Percentiles rank a stretch among this genome's conserved stretches.
phyloP scores from a whole-genome alignment of 2,888 invertebrate genomes.

The Rhogogaster chlorosoma region DNA sequence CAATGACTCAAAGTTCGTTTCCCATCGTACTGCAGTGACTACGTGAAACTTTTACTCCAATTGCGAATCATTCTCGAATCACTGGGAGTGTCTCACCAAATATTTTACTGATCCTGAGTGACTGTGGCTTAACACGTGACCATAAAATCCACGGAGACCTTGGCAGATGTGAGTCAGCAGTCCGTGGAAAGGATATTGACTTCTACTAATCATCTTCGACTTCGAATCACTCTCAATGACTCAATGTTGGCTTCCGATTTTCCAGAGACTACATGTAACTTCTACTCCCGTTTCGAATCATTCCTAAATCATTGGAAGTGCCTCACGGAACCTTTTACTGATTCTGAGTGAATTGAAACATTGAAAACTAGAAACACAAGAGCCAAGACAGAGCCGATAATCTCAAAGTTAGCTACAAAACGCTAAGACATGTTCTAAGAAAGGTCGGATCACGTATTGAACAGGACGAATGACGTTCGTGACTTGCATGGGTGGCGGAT shows the following conservation, averaged over 20 bases:
- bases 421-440: not conserved
- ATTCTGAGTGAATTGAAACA: too few relatives aligned
- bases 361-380: not conserved
- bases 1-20: not conserved
- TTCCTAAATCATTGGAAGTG: not conserved
- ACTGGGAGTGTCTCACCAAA: not conserved
- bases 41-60: not conserved
- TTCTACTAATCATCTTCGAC: not conserved
- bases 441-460: not conserved
- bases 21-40: not conserved
- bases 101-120: not conserved
- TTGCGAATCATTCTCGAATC: not conserved
- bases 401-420: not conserved
- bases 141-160: conserved; percentile 8
- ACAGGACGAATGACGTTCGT: not conserved
- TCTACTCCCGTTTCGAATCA: not conserved
- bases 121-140: not conserved
- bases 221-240: not conserved
- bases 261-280: not conserved
- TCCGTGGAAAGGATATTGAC: not conserved
- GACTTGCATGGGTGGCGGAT: not conserved
- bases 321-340: not conserved
- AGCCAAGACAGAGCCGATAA: not conserved
- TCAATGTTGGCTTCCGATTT: not conserved
- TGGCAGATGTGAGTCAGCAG: not conserved